These are phyloP conservation scores for Temnopleurus reevesii DNA, from an alignment of 53 echinoderm and acorn worm genomes.

Conservation along the genomic window DNA sequence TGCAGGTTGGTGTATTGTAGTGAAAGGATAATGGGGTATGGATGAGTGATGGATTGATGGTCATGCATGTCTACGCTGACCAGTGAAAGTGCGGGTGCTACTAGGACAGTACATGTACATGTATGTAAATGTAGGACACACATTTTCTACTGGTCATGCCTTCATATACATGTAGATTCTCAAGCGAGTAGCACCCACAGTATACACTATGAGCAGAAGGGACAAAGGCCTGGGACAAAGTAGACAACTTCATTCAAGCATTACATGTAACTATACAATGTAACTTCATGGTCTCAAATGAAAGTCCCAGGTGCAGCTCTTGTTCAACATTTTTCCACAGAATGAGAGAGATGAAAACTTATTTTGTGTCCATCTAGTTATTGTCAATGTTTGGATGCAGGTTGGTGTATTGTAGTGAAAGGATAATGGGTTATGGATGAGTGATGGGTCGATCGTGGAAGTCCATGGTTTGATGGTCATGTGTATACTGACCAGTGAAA, in stretches of 20 bases:
- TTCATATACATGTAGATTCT: not conserved
- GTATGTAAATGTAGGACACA: not conserved
- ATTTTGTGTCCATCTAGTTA: too few species aligned
- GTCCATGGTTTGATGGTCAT: too few species aligned
- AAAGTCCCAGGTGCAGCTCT: not conserved
- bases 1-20: not conserved
- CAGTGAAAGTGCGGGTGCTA: not conserved
- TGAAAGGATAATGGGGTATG: not conserved
- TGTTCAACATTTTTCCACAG: too few species aligned
- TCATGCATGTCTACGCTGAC: not conserved
- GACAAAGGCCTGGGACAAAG: too few species aligned
- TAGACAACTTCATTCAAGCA: too few species aligned
- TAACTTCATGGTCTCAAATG: not conserved
- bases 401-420: too few species aligned
- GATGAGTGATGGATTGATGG: not conserved
- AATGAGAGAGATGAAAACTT: too few species aligned
- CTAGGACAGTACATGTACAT: not conserved
- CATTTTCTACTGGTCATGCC: too few species aligned
- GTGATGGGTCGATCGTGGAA: too few species aligned
- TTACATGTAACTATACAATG: not conserved
- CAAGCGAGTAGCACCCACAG: not conserved
- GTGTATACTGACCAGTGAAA: too few species aligned
- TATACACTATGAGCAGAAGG: not conserved
- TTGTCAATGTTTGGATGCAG: too few species aligned
- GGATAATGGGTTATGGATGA: too few species aligned